These are phyloP conservation scores for Dicyrtoma fusca DNA, from an alignment of 2,888 invertebrate genomes.

Conservation along the genomic window DNA sequence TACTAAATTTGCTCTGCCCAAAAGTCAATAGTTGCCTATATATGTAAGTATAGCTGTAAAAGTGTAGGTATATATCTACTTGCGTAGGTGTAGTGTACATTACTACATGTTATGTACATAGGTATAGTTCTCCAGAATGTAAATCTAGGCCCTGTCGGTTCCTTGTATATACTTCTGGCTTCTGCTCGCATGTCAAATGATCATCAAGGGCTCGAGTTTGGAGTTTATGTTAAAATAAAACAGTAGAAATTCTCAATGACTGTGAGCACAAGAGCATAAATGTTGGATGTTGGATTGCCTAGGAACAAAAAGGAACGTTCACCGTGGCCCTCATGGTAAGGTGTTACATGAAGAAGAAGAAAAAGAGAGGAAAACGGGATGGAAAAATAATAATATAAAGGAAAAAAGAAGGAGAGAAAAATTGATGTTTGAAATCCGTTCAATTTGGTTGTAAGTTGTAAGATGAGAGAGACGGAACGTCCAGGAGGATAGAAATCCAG, in stretches of 20 bases:
- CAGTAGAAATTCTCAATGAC: slow-evolving; percentile 32
- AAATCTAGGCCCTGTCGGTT: too few species aligned
- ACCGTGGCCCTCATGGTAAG: not conserved
- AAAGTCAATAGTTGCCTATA: not conserved
- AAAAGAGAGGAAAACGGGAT: too few species aligned
- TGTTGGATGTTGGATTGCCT: slow-evolving; percentile 1
- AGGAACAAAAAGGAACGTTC: slow-evolving; percentile 2
- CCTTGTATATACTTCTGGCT: too few species aligned
- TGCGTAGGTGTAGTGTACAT: not conserved
- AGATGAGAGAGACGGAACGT: not conserved
- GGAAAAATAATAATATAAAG: too few species aligned
- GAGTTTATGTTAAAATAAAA: slow-evolving; percentile 27
- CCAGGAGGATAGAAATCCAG: not conserved
- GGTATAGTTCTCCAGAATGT: slow-evolving; percentile 6
- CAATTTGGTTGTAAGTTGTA: too few species aligned
- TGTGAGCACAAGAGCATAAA: slow-evolving; percentile 13
- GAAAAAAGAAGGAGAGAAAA: not conserved
- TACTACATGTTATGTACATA: not conserved
- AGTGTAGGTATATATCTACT: too few species aligned
- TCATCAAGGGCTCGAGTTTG: slow-evolving; percentile 31
- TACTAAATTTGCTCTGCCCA: slow-evolving; percentile 13
- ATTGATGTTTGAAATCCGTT: slow-evolving; percentile 4
- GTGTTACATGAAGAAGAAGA: not conserved
- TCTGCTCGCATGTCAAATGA: slow-evolving; percentile 43
- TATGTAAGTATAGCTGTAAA: too few species aligned